phyloP scores from a whole-genome alignment of 2,113 vertebrate genomes.

The Sprattus sprattus region DNA sequence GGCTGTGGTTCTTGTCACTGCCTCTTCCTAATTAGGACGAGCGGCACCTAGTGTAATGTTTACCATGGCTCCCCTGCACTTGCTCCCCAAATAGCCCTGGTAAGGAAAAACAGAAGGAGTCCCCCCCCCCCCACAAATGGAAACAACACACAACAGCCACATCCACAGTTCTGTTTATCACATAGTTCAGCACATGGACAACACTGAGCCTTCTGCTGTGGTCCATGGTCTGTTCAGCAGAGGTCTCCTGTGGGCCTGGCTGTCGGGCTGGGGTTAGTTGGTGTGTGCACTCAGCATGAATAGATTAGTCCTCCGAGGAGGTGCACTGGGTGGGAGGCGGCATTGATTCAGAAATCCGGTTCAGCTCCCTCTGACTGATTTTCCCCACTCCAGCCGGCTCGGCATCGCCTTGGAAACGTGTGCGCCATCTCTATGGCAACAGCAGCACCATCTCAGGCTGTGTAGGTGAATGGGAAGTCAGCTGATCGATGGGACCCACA shows the following conservation, averaged over 20 bases:
- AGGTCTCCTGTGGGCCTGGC: too few species aligned
- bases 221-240: constrained; percentile 9
- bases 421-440: constrained; percentile 36
- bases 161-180: too few species aligned
- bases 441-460: constrained; percentile 28
- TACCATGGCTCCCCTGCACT: constrained; percentile 24
- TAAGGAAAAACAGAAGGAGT: constrained; percentile 11
- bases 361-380: constrained; percentile 45
- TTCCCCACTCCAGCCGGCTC: constrained; percentile 24
- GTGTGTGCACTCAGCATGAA: constrained; percentile 13
- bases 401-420: constrained; percentile 22
- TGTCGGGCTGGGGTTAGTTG: too few species aligned
- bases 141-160: neutral
- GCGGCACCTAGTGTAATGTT: constrained; percentile 42
- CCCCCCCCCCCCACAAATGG: neutral
- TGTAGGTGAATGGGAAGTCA: constrained; percentile 32
- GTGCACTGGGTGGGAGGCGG: constrained; percentile 33
- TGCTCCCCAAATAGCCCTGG: constrained; percentile 26
- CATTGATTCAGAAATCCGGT: constrained; percentile 56
- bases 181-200: neutral
- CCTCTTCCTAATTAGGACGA: constrained; percentile 47
- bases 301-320: constrained; percentile 38
- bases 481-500: constrained; percentile 33
- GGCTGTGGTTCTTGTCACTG: constrained; percentile 38
- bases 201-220: neutral